phyloP scores from a whole-genome alignment of 2,113 vertebrate genomes.

The Corythornis madagascariensis region DNA sequence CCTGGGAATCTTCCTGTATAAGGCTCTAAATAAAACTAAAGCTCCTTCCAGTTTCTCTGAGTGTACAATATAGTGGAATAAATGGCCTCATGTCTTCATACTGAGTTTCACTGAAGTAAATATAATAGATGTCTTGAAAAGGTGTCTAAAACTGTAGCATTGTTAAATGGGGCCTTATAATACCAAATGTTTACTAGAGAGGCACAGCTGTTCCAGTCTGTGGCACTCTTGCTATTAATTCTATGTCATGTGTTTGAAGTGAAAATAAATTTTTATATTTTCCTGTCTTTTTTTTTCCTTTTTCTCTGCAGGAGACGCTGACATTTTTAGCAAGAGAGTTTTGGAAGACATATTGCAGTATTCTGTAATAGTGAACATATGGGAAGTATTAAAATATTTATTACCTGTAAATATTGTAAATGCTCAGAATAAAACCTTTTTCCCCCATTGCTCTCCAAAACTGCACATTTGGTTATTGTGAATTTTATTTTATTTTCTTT shows the following conservation, averaged over 20 bases:
- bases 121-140: neutral
- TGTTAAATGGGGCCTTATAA: neutral
- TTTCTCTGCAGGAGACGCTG: conserved; percentile 75
- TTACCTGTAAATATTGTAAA: conserved; percentile 86
- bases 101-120: neutral
- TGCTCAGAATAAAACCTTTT: conserved; percentile 74
- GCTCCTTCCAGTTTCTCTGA: neutral
- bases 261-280: conserved; percentile 30
- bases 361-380: conserved; percentile 82
- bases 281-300: conserved; percentile 38
- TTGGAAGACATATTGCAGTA: conserved; percentile 78
- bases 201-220: neutral
- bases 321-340: conserved; percentile 66
- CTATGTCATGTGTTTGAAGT: neutral
- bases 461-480: conserved; percentile 81
- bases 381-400: conserved; percentile 86
- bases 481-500: conserved; percentile 33
- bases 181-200: neutral
- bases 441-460: conserved; percentile 70
- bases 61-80: neutral
- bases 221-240: neutral
- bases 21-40: neutral
- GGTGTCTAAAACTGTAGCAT: neutral
- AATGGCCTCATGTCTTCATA: neutral
- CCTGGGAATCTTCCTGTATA: neutral